These are phyloP conservation scores for Scotopteryx bipunctaria DNA, from an alignment of 2,888 invertebrate species.

Conservation along the genomic window DNA sequence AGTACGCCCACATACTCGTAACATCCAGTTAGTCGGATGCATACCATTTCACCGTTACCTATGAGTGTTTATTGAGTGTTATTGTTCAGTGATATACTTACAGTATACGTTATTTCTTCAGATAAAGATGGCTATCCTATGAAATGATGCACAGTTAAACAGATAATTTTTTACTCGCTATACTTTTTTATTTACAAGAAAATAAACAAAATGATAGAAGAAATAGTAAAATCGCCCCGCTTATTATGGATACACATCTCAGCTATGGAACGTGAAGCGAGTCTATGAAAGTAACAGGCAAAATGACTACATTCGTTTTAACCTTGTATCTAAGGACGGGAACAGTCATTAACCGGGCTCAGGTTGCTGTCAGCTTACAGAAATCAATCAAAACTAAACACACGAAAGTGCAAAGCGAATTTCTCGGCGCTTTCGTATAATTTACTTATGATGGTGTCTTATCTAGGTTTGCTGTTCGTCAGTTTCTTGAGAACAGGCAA, in stretches of 20 bases:
- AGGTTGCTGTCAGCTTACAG: not conserved
- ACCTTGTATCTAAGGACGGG: not conserved
- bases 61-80: conserved; percentile 82
- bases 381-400: not conserved
- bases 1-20: conserved; percentile 44
- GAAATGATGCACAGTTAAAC: conserved; percentile 90
- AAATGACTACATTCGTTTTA: conserved; percentile 33
- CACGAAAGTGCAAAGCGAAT: not conserved
- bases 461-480: not conserved
- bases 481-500: conserved; percentile 6
- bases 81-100: conserved; percentile 83
- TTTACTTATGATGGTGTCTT: conserved; percentile 1
- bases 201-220: conserved; percentile 56
- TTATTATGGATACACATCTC: conserved; percentile 15
- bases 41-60: conserved; percentile 50
- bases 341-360: not conserved
- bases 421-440: not conserved
- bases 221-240: conserved; percentile 35
- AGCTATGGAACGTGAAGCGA: conserved; percentile 40
- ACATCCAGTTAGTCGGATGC: conserved; percentile 40
- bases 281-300: conserved; percentile 31
- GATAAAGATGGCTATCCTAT: conserved; percentile 87
- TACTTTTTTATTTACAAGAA: conserved; percentile 81
- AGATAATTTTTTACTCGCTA: conserved; percentile 87
- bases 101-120: conserved; percentile 83